Evolutionary conservation across 1,140 invertebrate species (phyloP), one percentile per base, ranked within the genome.

Genomic region (Halictus rubicundus): DNA sequence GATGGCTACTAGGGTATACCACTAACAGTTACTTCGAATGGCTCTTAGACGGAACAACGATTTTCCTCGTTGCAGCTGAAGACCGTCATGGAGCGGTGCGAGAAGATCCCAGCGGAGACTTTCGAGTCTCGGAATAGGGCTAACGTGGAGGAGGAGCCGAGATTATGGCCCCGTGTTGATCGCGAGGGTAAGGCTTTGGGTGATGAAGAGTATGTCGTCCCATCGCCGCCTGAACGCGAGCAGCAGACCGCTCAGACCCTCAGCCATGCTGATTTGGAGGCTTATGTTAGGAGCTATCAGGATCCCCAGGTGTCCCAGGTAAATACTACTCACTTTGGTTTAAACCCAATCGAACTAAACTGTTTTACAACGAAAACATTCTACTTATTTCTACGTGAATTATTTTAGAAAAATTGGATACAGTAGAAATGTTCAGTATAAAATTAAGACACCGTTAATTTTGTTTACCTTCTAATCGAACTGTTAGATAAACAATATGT

Each of bases 141-240:
- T 77, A 88, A 84, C 76, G 88, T 86, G 74, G 88, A 92, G 70
- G 90, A 90, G 66, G 92, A 92, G 68, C 85, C 92, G 70, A 90
- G 91, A 80, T 80, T 94, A 32, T 95, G 93, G 93, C 95, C 95
- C 42, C 94, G 94, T 70, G 94, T 95, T 83, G 95, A 96, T 90
- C 94, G 96, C 88, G 95, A 96, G 86, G 95, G 95, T 68, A 95
- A 95, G 89, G 88, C 92, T 49, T 88, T 95, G 49, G 95, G 95
- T 63, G 95, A 96, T 89, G 94, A 94, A 78, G 95, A 96, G 83
- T 96, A 96, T 91, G 95, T 94, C 78, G 95, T 96, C 49, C 96
- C 96, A 14, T 96, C 96, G 49, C 96, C 96, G 2, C 96, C 96
- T 0, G 96, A 97, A 92, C 91, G 96, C 66, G 96, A 97, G 83